Evolutionary conservation across 2,797 vertebrate genomes (phyloP).

Genomic region (Crenichthys baileyi): DNA sequence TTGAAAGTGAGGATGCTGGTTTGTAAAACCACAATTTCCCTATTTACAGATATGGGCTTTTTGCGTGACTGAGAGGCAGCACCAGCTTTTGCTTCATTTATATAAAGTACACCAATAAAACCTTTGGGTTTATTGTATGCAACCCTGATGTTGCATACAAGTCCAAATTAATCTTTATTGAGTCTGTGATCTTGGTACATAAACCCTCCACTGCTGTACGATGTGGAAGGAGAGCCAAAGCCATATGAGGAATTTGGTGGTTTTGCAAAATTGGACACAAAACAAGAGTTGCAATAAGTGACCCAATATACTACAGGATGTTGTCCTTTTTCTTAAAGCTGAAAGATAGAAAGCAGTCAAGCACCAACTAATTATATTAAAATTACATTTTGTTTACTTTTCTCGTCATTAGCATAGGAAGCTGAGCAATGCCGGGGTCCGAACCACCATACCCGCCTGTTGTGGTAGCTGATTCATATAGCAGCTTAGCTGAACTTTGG

Average conservation of each 20-base stretch:
- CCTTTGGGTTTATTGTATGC: constrained; percentile 71
- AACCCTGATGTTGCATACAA: constrained; percentile 70
- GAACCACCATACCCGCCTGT: neutral
- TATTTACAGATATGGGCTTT: constrained; percentile 74
- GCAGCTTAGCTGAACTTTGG: neutral
- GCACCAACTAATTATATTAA: constrained; percentile 10
- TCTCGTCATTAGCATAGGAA: neutral
- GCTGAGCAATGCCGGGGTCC: neutral
- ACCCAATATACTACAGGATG: constrained; percentile 49
- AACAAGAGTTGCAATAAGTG: constrained; percentile 46
- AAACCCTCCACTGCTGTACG: constrained; percentile 57
- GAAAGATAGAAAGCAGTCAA: constrained; percentile 34
- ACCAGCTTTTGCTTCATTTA: constrained; percentile 77
- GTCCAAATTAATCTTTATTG: constrained; percentile 79
- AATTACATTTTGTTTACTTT: constrained; percentile 25
- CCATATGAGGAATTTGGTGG: constrained; percentile 20
- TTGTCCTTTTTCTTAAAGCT: constrained; percentile 53
- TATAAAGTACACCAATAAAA: constrained; percentile 76
- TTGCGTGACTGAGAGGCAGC: constrained; percentile 72
- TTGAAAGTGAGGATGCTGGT: constrained; percentile 57
- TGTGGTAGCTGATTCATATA: neutral
- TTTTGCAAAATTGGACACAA: constrained; percentile 51
- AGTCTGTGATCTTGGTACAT: constrained; percentile 67
- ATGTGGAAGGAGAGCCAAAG: constrained; percentile 53
- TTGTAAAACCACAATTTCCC: constrained; percentile 69